Base-by-base conservation (phyloP, 2,888 invertebrate species). In the Lottia scabra region DNA sequence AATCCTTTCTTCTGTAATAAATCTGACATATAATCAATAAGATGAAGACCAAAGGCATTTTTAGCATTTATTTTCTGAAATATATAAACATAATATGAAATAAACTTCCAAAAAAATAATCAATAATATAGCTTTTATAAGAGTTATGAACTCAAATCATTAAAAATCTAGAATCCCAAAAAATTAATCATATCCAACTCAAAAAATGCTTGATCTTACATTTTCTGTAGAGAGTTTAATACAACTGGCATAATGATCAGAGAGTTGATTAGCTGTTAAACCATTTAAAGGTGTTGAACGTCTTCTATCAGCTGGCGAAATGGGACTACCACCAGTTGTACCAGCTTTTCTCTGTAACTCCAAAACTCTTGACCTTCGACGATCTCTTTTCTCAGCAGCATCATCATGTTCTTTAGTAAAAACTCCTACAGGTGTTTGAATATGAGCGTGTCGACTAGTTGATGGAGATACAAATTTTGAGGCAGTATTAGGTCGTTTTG, bases 1-100 rank as follows among this genome's bases (percentile, higher is more conserved):
- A 95, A 91, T 10, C 93, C 92, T 85, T 94, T 93, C 83, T 93
- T 93, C 68, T 93, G 92, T 62, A 96, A 87, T 91, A 96, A 92
- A 26, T 93, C 93, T 0, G 93, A 92, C 92, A 97, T 93, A 81
- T 94, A 94, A 87, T 97, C 96, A 82, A 97, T 96, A 65, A 97
- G 91, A 78, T 95, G 94, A 1, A 96, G 90, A 77, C 93, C 94
- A 93, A 97, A 97, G 0, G 96, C 97, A 92, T 97, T 97, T 86
- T 96, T 95, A 67, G 93, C 92, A 84, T 93, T 96, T 80, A 97
- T 94, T 93, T 96, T 96, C 94, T 94, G 90, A 6, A 91, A 88
- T 70, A 62, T 62, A 38, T n/a, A 38, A 38, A 38, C 38, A 38
- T 2, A 6, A 38, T 38, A 30, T 4, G 2, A 6, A 6, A 4